Percentiles rank a stretch among this genome's conserved stretches.
Conservation (phyloP, 2,113 vertebrate species). For the Spea multiplicata region DNA sequence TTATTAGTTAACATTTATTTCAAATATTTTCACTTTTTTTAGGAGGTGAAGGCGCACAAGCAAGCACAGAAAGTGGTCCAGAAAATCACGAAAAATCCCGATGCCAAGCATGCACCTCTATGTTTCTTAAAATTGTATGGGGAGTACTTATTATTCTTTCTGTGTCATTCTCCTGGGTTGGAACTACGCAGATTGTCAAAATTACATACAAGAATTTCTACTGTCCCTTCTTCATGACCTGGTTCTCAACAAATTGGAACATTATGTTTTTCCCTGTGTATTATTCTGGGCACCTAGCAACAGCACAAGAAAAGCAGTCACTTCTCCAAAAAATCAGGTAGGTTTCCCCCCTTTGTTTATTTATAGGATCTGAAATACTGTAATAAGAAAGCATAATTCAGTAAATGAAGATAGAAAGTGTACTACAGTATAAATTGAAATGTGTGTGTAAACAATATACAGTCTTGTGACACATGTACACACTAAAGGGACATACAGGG, state of each 20-base stretch:
- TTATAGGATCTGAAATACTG: too few relatives aligned
- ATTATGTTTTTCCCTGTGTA: conserved; percentile 97
- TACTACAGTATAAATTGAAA: too few relatives aligned
- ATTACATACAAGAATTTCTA: conserved; percentile 97
- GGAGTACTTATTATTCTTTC: conserved; percentile 91
- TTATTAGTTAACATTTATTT: too few relatives aligned
- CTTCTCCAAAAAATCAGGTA: conserved; percentile 94
- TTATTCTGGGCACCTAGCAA: conserved; percentile 89
- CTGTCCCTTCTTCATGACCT: conserved; percentile 98
- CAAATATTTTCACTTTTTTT: conserved; percentile 10
- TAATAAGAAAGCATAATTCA: too few relatives aligned
- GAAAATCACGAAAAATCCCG: conserved; percentile 77
- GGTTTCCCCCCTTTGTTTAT: not conserved
- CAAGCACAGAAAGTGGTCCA: conserved; percentile 63
- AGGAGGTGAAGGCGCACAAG: conserved; percentile 89
- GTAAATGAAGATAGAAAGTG: too few relatives aligned
- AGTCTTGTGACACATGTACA: too few relatives aligned
- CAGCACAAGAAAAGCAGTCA: conserved; percentile 88
- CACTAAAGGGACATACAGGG: too few relatives aligned
- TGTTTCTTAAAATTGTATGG: conserved; percentile 84
- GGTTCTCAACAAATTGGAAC: conserved; percentile 99
- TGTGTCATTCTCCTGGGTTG: conserved; percentile 94
- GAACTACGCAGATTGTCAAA: conserved; percentile 94
- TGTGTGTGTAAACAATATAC: too few relatives aligned
- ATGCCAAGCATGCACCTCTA: conserved; percentile 78